Percentiles rank a stretch among this genome's conserved stretches.
Evolutionary conservation across 2,797 vertebrate genomes (phyloP).

Genomic region (Apodemus agrarius): DNA sequence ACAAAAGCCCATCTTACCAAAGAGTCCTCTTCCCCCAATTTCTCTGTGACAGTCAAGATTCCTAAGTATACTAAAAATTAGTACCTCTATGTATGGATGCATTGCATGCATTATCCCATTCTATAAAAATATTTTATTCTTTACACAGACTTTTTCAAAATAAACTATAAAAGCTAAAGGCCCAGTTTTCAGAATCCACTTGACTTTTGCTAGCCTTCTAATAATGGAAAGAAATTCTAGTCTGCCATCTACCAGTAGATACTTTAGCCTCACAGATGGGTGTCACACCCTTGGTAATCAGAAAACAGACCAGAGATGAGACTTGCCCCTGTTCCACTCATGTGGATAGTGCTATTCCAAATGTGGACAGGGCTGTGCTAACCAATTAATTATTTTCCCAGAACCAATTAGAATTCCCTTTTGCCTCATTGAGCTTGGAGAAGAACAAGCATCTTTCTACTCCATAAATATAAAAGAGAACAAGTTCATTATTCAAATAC

Average conservation of each 20-base stretch:
- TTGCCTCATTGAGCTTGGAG: constrained; percentile 67
- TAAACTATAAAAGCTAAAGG: constrained; percentile 25
- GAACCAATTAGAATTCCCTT: constrained; percentile 57
- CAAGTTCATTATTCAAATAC: constrained; percentile 49
- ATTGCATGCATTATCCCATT: background rate
- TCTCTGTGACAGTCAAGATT: background rate
- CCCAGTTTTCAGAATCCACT: constrained; percentile 25
- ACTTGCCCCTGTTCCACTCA: constrained; percentile 3
- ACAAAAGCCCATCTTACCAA: constrained; percentile 31
- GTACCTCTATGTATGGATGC: background rate
- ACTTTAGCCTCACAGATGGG: background rate
- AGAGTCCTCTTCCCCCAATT: background rate
- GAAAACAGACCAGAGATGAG: background rate
- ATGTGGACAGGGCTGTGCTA: background rate
- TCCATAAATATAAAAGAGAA: constrained; percentile 41
- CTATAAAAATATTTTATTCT: constrained; percentile 14
- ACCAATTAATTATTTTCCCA: constrained; percentile 60
- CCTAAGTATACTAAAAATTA: background rate
- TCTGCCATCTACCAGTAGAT: background rate
- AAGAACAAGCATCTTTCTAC: constrained; percentile 49
- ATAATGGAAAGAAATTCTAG: constrained; percentile 44
- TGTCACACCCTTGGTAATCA: constrained; percentile 7
- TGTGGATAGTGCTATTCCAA: background rate
- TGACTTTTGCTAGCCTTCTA: constrained; percentile 1
- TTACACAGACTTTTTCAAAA: background rate